Evolutionary conservation across 1,140 invertebrate genomes (phyloP), one percentile per base, ranked within the genome.

Genomic region (Rhopalosiphum padi): DNA sequence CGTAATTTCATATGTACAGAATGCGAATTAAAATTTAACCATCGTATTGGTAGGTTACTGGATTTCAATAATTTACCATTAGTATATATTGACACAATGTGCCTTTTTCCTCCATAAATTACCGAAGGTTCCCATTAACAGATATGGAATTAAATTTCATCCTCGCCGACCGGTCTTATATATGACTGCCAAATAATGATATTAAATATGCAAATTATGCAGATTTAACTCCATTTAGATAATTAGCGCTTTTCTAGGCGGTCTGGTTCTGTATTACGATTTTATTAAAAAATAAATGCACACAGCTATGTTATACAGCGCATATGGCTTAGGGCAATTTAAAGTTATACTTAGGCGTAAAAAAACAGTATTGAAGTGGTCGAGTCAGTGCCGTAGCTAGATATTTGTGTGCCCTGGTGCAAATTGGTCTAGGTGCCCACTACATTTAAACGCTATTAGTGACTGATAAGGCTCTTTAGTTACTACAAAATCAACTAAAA

Each of bases 1-100:
- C 15, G 3, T 77, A n/a, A 77, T 77, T 77, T n/a, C 30, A n/a
- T n/a, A 60, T 68, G 60, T n/a, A 68, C 15, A 68, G 60, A 68
- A 68, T n/a, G 11, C 60, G 30, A 68, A 68, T 68, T 68, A 68
- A 68, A 68, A 68, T n/a, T 15, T 68, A 68, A n/a, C 30, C 60
- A 18, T n/a, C 30, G 60, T 68, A 68, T 68, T 68, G 30, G 60
- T n/a, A 68, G 60, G 11, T 18, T 68, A 68, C 30, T 68, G 30
- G 30, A 68, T 68, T 68, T 68, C 60, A 68, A 68, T 68, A 68
- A 68, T 68, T 68, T 68, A 68, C 60, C n/a, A 68, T 68, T 68
- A 68, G 60, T 68, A n/a, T 68, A n/a, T n/a, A n/a, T 68, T 68
- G 60, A n/a, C 60, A 68, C 30, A 18, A 68, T 68, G 30, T n/a